Evolutionary conservation across 2,797 vertebrate genomes (phyloP).

Genomic region (Cuniculus paca): DNA sequence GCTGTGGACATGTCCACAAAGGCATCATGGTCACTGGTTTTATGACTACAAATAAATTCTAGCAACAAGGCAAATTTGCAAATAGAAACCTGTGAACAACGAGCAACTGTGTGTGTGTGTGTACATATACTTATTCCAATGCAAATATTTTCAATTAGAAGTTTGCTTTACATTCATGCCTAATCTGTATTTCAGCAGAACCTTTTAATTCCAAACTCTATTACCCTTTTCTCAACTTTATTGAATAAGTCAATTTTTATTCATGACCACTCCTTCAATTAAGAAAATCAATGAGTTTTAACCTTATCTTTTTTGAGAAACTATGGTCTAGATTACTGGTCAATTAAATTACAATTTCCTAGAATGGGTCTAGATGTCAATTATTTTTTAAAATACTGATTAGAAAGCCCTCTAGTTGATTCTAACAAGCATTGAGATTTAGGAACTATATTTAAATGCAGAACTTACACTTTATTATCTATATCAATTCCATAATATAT

Average conservation of each 20-base stretch:
- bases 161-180: background rate
- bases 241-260: slow-evolving; percentile 73
- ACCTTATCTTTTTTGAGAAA: slow-evolving; percentile 66
- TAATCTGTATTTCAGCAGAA: background rate
- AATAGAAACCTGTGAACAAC: background rate
- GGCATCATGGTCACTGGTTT: background rate
- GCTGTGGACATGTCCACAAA: background rate
- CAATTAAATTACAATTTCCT: slow-evolving; percentile 72
- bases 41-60: background rate
- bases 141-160: slow-evolving; percentile 2
- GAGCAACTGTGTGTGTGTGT: background rate
- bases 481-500: background rate
- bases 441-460: slow-evolving; percentile 21
- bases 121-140: background rate
- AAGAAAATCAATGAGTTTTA: slow-evolving; percentile 74
- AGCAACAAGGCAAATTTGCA: background rate
- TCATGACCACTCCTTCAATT: slow-evolving; percentile 71
- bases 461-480: background rate
- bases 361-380: slow-evolving; percentile 21
- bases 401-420: slow-evolving; percentile 63
- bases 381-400: slow-evolving; percentile 74
- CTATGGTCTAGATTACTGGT: slow-evolving; percentile 31
- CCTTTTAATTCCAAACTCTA: slow-evolving; percentile 1
- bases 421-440: slow-evolving; percentile 29
- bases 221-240: slow-evolving; percentile 69